Evolutionary conservation across 2,888 invertebrate species (phyloP), one percentile per base, ranked within the genome.

Genomic region (Pecten maximus): DNA sequence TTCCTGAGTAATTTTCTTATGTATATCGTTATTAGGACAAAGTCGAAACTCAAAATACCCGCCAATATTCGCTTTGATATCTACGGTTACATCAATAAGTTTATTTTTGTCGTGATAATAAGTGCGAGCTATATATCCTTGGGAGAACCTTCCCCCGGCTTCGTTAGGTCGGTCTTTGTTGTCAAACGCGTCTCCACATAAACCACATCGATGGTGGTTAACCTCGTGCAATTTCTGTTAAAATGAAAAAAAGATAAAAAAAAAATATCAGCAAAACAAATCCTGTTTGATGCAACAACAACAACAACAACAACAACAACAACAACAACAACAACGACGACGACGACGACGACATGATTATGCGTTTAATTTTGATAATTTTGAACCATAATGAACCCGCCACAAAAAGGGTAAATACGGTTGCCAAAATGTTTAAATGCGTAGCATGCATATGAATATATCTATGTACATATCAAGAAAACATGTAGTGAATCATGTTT

Each of bases 161-260:
- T 96, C 96, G 91, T 96, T 95, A 19, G 92, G 90, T 12, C 95
- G 93, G 23, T 93, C 93, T 23, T 74, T 60, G 8, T 92, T 93
- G 23, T 94, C 92, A 96, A 98, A 98, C 2, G 98, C 98, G 96
- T 99, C 99, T 0, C 99, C 99, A 96, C 99, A 99, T 87, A 98
- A 97, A 0, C 99, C 99, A 96, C 99, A 99, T 94, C 98, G 97
- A 0, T 99, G 99, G 28, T 89, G 88, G 48, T 92, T 91, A 0
- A 90, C 86, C 12, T 90, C 91, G n/a, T 92, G 92, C 3, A 90
- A 89, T 6, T 89, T 90, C 92, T 92, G 74, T 16, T n/a, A 50
- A 44, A 40, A n/a, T n/a, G n/a, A n/a, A n/a, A n/a, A n/a, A n/a
- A n/a, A n/a, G n/a, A n/a, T n/a, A n/a, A n/a, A n/a, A n/a, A n/a